These are phyloP conservation scores for Prinia subflava DNA, from an alignment of 2,113 vertebrate genomes.

Conservation along the genomic window DNA sequence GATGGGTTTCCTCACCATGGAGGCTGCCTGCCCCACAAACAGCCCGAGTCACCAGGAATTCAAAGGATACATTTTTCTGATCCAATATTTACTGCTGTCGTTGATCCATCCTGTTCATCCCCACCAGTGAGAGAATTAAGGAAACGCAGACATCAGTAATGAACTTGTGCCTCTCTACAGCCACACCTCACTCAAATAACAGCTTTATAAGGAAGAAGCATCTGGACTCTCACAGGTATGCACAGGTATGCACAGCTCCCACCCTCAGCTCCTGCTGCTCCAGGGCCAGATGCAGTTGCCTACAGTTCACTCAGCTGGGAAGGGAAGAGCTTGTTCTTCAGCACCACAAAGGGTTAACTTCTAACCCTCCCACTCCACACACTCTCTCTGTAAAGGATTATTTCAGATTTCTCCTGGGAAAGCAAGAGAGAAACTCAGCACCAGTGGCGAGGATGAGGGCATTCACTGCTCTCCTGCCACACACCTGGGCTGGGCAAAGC, in stretches of 20 bases:
- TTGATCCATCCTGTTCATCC: constrained; percentile 62
- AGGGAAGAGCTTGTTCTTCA: neutral
- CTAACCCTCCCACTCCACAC: neutral
- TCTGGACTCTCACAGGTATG: neutral
- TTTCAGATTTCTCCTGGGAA: neutral
- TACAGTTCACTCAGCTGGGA: neutral
- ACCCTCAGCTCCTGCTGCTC: neutral
- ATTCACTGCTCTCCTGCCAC: neutral
- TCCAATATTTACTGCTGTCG: constrained; percentile 8
- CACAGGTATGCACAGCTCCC: neutral
- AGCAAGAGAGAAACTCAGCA: neutral
- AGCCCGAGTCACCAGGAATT: neutral
- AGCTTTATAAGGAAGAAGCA: neutral
- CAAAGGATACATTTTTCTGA: constrained; percentile 80
- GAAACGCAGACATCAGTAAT: neutral
- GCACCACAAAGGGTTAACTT: neutral
- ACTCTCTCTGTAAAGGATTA: neutral
- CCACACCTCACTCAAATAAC: neutral
- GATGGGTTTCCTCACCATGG: neutral
- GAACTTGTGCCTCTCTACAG: neutral
- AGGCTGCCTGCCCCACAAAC: neutral
- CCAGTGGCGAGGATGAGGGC: neutral
- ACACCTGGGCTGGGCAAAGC: neutral
- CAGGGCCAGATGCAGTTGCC: rapidly evolving
- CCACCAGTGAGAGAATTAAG: constrained; percentile 72